phyloP scores from a whole-genome alignment of 2,888 invertebrate genomes.

The Pristionchus arcanus region DNA sequence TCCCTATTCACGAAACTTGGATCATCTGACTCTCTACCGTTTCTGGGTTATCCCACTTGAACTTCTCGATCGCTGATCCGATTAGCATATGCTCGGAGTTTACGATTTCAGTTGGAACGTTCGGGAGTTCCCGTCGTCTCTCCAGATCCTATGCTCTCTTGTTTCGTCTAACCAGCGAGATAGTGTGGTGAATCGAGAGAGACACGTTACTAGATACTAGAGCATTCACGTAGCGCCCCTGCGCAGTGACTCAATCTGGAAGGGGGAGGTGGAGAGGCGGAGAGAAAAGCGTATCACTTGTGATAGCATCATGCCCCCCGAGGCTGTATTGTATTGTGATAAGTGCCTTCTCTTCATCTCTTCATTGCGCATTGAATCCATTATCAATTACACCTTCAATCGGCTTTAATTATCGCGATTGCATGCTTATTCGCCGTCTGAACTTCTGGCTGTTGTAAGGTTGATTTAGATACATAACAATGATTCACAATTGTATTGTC shows the following conservation, averaged over 20 bases:
- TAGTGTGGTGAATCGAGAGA: not conserved
- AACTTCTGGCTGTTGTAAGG: too few species aligned
- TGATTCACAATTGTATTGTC: too few species aligned
- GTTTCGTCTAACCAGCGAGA: not conserved
- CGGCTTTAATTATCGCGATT: not conserved
- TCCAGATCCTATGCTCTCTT: not conserved
- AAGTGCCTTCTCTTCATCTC: not conserved
- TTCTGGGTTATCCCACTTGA: not conserved
- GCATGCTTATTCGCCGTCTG: not conserved
- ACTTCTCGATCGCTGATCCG: not conserved
- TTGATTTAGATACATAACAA: too few species aligned
- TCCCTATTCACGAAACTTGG: too few species aligned
- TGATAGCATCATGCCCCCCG: constrained; percentile 20
- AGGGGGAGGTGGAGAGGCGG: not conserved
- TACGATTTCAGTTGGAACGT: not conserved
- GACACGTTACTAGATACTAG: not conserved
- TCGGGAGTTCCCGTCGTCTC: not conserved
- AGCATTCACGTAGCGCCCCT: not conserved
- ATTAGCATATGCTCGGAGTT: not conserved
- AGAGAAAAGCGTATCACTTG: not conserved
- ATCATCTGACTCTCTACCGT: too few species aligned
- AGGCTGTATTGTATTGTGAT: not conserved
- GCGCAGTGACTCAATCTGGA: not conserved
- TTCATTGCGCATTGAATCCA: not conserved
- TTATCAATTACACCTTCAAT: not conserved